These are phyloP conservation scores for Brachyptera risi DNA, from an alignment of 2,888 invertebrate species.

Conservation along the genomic window DNA sequence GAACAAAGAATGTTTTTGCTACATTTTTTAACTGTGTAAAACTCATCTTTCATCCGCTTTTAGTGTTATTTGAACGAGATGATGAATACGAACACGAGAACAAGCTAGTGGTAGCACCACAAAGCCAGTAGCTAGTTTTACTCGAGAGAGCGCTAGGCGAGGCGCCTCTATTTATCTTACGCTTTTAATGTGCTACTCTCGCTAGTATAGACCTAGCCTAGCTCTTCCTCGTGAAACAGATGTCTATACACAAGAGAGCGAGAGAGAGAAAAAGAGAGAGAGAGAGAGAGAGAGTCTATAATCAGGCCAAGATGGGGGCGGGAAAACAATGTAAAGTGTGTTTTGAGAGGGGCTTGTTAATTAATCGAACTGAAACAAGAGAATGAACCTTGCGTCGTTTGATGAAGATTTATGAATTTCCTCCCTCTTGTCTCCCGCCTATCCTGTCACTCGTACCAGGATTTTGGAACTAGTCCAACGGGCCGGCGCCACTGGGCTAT, in stretches of 20 bases:
- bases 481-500: constrained; percentile 12
- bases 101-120: neutral
- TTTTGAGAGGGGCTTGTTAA: constrained; percentile 12
- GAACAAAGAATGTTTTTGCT: neutral
- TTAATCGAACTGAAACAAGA: constrained; percentile 20
- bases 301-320: constrained; percentile 4
- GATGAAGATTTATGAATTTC: constrained; percentile 20
- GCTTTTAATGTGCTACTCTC: no score
- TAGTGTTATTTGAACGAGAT: constrained; percentile 16
- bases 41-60: constrained; percentile 2
- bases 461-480: constrained; percentile 1
- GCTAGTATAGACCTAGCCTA: neutral
- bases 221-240: constrained; percentile 13
- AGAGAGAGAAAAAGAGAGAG: no score
- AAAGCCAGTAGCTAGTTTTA: neutral
- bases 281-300: no score
- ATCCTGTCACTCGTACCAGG: neutral
- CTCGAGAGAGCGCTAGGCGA: neutral
- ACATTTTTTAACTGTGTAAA: neutral
- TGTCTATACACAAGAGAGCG: neutral
- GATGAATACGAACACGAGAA: neutral
- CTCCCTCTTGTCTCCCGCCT: neutral
- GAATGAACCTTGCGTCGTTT: constrained; percentile 1
- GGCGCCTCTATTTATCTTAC: constrained; percentile 12
- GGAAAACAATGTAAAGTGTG: constrained; percentile 11